Evolutionary conservation across 2,888 invertebrate species (phyloP).

Genomic region (Tryphoninae sp.): DNA sequence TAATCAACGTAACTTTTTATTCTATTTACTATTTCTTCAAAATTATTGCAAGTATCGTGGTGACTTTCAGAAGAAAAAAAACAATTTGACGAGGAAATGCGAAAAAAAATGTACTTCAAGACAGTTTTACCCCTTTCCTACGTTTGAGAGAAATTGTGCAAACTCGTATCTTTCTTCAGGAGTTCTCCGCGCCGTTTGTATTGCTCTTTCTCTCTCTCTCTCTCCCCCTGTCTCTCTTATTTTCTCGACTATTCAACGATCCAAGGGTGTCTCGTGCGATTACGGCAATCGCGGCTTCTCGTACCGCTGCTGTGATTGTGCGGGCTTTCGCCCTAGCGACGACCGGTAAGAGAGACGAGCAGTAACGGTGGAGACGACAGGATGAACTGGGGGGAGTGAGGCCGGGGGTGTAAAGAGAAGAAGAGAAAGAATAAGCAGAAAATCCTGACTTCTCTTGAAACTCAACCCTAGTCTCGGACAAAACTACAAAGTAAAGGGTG

Average conservation of each 20-base stretch:
- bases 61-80: not conserved
- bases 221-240: not conserved
- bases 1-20: too few relatives aligned
- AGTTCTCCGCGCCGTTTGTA: not conserved
- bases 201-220: not conserved
- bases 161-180: slow-evolving; percentile 18
- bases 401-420: not conserved
- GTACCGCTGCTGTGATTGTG: slow-evolving; percentile 34
- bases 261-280: slow-evolving; percentile 45
- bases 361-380: slow-evolving; percentile 6
- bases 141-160: slow-evolving; percentile 27
- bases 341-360: slow-evolving; percentile 22
- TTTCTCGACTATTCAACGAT: slow-evolving; percentile 25
- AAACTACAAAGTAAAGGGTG: slow-evolving; percentile 24
- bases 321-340: slow-evolving; percentile 15
- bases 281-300: slow-evolving; percentile 26
- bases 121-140: slow-evolving; percentile 9
- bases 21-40: not conserved
- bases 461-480: slow-evolving; percentile 1
- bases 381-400: not conserved
- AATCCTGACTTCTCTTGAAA: slow-evolving; percentile 34
- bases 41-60: not conserved
- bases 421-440: slow-evolving; percentile 8
- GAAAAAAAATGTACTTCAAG: not conserved
- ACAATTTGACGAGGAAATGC: slow-evolving; percentile 1